These are phyloP conservation scores for Zeuzera pyrina DNA, from an alignment of 2,888 invertebrate species.

Conservation along the genomic window DNA sequence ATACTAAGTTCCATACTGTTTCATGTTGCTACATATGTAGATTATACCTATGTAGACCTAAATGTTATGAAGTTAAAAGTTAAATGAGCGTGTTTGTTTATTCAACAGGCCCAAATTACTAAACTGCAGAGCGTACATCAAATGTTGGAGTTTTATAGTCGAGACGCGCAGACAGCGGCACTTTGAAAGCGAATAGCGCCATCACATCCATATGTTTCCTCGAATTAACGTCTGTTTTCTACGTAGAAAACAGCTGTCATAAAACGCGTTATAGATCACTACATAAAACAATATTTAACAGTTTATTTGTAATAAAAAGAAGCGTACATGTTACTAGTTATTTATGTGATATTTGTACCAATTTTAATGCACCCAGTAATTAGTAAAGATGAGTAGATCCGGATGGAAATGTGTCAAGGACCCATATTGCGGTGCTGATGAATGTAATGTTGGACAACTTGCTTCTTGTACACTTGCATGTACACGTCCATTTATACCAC, in stretches of 20 bases:
- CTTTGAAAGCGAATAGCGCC: slow-evolving; percentile 66
- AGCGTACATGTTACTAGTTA: too few relatives aligned
- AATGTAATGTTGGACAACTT: too few relatives aligned
- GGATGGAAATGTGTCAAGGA: too few relatives aligned
- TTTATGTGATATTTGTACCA: too few relatives aligned
- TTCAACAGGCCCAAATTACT: slow-evolving; percentile 41
- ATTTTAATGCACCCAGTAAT: too few relatives aligned
- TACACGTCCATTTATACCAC: too few relatives aligned
- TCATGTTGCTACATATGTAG: too few relatives aligned
- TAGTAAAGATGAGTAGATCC: too few relatives aligned
- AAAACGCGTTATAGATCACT: slow-evolving; percentile 52
- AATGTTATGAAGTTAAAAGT: slow-evolving; percentile 40
- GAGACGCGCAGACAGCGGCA: slow-evolving; percentile 44
- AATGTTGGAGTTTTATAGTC: slow-evolving; percentile 52
- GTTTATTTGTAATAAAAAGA: slow-evolving; percentile 51
- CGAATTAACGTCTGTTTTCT: slow-evolving; percentile 70
- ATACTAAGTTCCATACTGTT: too few relatives aligned
- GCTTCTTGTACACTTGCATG: too few relatives aligned
- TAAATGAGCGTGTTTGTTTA: slow-evolving; percentile 63
- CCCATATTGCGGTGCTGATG: too few relatives aligned
- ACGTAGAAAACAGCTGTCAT: slow-evolving; percentile 61
- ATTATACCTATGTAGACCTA: too few relatives aligned
- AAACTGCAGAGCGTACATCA: slow-evolving; percentile 57
- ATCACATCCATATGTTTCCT: slow-evolving; percentile 68
- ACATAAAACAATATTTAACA: slow-evolving; percentile 59